Evolutionary conservation across 2,888 invertebrate species (phyloP).

Genomic region (Notocelia uddmanniana): DNA sequence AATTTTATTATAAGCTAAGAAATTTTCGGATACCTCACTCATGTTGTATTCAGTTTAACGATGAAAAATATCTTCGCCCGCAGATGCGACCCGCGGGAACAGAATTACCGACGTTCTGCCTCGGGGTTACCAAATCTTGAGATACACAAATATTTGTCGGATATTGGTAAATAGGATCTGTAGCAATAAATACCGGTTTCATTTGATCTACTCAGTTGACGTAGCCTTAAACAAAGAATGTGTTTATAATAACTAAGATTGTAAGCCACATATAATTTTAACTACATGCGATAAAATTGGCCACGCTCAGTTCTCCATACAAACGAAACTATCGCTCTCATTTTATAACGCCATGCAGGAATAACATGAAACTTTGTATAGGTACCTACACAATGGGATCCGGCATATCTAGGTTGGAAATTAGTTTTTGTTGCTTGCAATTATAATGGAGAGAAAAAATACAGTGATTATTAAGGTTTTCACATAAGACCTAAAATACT

Average conservation of each 20-base stretch:
- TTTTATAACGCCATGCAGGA: too few species aligned
- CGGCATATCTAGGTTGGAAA: too few species aligned
- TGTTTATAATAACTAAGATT: not conserved
- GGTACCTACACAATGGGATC: too few species aligned
- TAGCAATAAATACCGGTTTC: constrained; percentile 24
- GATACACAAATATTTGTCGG: constrained; percentile 29
- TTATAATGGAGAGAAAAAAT: too few species aligned
- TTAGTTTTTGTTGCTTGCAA: too few species aligned
- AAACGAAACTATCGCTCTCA: too few species aligned
- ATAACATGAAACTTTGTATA: too few species aligned
- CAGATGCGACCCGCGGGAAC: constrained; percentile 48
- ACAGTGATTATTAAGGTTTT: too few species aligned
- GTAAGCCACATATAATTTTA: not conserved
- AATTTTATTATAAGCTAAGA: constrained; percentile 36
- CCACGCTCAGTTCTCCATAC: too few species aligned
- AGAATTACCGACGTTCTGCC: constrained; percentile 33
- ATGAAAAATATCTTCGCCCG: constrained; percentile 48
- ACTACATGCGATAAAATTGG: too few species aligned
- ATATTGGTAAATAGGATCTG: constrained; percentile 20
- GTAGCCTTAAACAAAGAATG: not conserved
- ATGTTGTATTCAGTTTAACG: constrained; percentile 51
- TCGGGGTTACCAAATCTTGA: constrained; percentile 40
- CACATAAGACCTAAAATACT: too few species aligned
- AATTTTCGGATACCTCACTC: constrained; percentile 34
- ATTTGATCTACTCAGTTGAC: not conserved